Percentiles rank a stretch among this genome's conserved stretches.
These are phyloP conservation scores for Pelmatolapia mariae DNA, from an alignment of 2,113 vertebrate genomes.

Conservation along the genomic window DNA sequence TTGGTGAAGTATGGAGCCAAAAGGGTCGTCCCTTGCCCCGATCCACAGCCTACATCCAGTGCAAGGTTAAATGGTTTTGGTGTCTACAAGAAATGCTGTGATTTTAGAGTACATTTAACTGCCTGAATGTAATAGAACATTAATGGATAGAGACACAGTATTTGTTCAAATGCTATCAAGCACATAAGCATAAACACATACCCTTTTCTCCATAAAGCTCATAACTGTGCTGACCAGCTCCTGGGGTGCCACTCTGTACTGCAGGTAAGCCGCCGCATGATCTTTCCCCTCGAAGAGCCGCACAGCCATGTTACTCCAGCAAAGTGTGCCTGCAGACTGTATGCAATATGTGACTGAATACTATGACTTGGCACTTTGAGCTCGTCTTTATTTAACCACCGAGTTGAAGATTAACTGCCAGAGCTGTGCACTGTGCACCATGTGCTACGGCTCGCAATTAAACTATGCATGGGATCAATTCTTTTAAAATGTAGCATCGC, in stretches of 20 bases:
- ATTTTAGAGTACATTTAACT: neutral
- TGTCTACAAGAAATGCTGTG: conserved; percentile 17
- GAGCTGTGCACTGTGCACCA: neutral
- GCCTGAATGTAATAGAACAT: neutral
- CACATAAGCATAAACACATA: neutral
- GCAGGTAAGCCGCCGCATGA: conserved; percentile 66
- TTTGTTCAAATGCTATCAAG: neutral
- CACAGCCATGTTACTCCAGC: conserved; percentile 56
- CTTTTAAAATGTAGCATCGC: neutral
- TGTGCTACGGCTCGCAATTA: neutral
- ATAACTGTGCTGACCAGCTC: conserved; percentile 60
- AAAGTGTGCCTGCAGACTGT: neutral
- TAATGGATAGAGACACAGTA: neutral
- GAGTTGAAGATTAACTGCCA: neutral
- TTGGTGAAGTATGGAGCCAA: conserved; percentile 66
- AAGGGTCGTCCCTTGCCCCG: conserved; percentile 70
- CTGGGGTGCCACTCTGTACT: conserved; percentile 57
- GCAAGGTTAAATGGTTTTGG: conserved; percentile 49
- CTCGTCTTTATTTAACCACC: neutral
- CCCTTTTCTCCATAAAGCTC: conserved; percentile 65
- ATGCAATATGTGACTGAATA: neutral
- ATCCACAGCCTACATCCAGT: conserved; percentile 78
- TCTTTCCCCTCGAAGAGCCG: conserved; percentile 66
- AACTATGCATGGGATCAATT: neutral
- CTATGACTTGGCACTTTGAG: neutral